Evolutionary conservation across 2,113 vertebrate genomes (phyloP).

Genomic region (Pogona vitticeps): DNA sequence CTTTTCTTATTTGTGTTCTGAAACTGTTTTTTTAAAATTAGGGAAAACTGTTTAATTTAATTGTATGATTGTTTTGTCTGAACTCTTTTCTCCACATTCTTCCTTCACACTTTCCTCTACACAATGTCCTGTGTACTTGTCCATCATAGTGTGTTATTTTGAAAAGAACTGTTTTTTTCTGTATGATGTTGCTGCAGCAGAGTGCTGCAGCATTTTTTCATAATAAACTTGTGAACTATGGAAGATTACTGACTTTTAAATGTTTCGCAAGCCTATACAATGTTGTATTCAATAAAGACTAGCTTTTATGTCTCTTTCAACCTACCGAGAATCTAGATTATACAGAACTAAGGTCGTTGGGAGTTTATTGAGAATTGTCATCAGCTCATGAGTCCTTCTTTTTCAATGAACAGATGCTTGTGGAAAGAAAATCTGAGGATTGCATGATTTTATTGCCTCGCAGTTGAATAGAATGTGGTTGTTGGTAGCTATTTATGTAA

Average conservation of each 20-base stretch:
- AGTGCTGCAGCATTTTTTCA: slow-evolving; percentile 82
- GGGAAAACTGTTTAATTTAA: slow-evolving; percentile 87
- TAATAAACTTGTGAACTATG: slow-evolving; percentile 87
- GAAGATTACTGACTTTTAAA: slow-evolving; percentile 78
- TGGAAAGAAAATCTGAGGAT: neutral
- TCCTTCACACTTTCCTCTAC: slow-evolving; percentile 45
- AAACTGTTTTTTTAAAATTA: slow-evolving; percentile 81
- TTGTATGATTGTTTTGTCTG: slow-evolving; percentile 79
- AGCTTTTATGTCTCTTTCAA: slow-evolving; percentile 70
- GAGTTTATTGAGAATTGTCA: neutral
- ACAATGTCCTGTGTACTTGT: slow-evolving; percentile 80
- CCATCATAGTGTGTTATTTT: slow-evolving; percentile 80
- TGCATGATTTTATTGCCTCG: neutral
- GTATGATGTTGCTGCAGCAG: slow-evolving; percentile 80
- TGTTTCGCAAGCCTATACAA: slow-evolving; percentile 74
- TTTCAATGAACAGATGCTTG: neutral
- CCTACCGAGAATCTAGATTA: slow-evolving; percentile 56
- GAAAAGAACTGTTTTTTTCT: slow-evolving; percentile 78
- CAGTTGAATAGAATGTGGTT: neutral
- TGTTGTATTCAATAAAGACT: slow-evolving; percentile 71
- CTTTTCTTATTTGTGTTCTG: slow-evolving; percentile 80
- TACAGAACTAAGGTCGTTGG: slow-evolving; percentile 50
- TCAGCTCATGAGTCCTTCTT: neutral
- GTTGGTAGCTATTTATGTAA: neutral
- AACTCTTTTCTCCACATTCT: slow-evolving; percentile 75